Conservation (phyloP, 2,888 invertebrate genomes). For the Coremacera marginata region DNA sequence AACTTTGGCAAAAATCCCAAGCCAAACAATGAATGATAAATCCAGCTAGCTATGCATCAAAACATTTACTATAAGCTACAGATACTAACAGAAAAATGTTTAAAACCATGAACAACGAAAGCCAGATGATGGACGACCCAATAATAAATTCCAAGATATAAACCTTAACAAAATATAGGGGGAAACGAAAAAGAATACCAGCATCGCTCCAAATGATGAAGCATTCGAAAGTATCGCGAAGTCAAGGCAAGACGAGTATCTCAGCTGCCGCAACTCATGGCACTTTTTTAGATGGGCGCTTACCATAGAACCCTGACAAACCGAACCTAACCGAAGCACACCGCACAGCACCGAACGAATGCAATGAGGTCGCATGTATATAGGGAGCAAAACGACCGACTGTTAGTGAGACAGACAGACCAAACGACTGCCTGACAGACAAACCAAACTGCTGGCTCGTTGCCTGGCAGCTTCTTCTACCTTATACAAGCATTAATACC, state of each 20-base stretch:
- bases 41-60: not conserved
- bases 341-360: not conserved
- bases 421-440: slow-evolving; percentile 8
- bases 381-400: not conserved
- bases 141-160: slow-evolving; percentile 26
- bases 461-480: slow-evolving; percentile 16
- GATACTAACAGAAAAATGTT: not conserved
- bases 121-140: slow-evolving; percentile 7
- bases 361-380: not conserved
- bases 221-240: slow-evolving; percentile 31
- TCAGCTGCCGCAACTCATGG: slow-evolving; percentile 22
- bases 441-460: not conserved
- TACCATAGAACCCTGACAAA: slow-evolving; percentile 40
- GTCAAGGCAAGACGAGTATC: not conserved
- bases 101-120: not conserved
- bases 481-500: slow-evolving; percentile 24
- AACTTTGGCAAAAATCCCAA: not conserved
- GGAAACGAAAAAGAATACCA: slow-evolving; percentile 8
- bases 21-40: not conserved
- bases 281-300: slow-evolving; percentile 37
- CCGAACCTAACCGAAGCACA: slow-evolving; percentile 19
- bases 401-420: not conserved
- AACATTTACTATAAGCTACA: not conserved
- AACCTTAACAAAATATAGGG: not conserved
- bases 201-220: slow-evolving; percentile 23